These are phyloP conservation scores for Forbesichthys papilliferus DNA, from an alignment of 2,113 vertebrate species.

Conservation along the genomic window DNA sequence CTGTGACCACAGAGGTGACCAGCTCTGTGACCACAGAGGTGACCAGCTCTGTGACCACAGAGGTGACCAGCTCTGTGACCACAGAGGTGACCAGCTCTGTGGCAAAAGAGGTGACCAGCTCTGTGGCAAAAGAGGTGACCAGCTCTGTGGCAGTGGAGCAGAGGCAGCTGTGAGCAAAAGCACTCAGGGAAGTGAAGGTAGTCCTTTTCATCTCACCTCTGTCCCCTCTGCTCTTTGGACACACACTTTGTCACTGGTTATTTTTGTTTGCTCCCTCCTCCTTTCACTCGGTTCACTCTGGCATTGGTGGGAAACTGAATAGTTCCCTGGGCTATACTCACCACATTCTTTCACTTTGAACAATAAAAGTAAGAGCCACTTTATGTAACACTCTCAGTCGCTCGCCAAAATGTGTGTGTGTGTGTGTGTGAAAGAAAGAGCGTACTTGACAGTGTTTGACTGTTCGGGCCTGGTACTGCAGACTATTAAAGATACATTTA, in stretches of 20 bases:
- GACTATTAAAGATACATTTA: constrained; percentile 31
- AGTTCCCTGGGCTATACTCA: constrained; percentile 72
- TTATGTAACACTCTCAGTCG: constrained; percentile 55
- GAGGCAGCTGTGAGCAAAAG: constrained; percentile 60
- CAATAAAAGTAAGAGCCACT: constrained; percentile 71
- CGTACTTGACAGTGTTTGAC: constrained; percentile 34
- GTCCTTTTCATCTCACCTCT: constrained; percentile 64
- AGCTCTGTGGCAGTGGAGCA: constrained; percentile 25
- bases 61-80: constrained; percentile 39
- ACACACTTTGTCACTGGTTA: constrained; percentile 60
- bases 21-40: too few species aligned
- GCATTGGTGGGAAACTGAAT: constrained; percentile 72
- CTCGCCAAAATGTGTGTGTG: constrained; percentile 17
- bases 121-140: not conserved
- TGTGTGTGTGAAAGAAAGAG: not conserved
- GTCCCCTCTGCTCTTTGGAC: constrained; percentile 63
- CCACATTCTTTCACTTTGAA: constrained; percentile 70
- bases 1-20: too few species aligned
- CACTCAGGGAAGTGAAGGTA: constrained; percentile 53
- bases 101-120: constrained; percentile 35
- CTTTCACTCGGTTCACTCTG: constrained; percentile 50
- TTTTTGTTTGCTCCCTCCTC: constrained; percentile 58
- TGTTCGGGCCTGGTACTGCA: constrained; percentile 37
- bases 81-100: constrained; percentile 21
- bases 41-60: too few species aligned